A percentile compares a stretch with the other conserved stretches of the same genome.
phyloP scores from a whole-genome alignment of 1,140 invertebrate species.

The Anastrepha ludens region DNA sequence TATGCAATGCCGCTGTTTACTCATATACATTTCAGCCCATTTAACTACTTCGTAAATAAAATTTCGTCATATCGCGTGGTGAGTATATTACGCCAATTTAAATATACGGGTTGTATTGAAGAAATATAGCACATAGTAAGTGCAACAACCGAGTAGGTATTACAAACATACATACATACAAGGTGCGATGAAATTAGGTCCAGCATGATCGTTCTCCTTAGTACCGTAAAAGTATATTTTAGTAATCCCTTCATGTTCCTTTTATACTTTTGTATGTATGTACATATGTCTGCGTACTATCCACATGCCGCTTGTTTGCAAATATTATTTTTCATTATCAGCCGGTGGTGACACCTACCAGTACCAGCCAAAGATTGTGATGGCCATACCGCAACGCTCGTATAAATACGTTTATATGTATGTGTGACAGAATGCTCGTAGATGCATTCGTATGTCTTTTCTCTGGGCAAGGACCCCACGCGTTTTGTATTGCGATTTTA shows the following conservation, averaged over 20 bases:
- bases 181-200: too few relatives aligned
- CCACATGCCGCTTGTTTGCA: neutral
- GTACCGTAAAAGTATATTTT: neutral
- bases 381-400: neutral
- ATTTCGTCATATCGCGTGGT: neutral
- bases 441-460: neutral
- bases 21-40: neutral
- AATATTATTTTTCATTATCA: constrained; percentile 1
- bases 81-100: constrained; percentile 14
- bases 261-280: neutral
- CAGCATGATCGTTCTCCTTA: too few relatives aligned
- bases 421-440: neutral
- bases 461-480: neutral
- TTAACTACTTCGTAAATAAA: constrained; percentile 5
- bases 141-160: too few relatives aligned
- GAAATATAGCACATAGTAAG: neutral
- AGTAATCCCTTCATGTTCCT: neutral
- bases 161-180: too few relatives aligned
- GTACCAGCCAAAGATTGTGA: neutral
- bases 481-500: constrained; percentile 7
- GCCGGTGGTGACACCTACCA: constrained; percentile 37
- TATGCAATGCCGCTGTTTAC: neutral
- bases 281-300: neutral
- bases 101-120: neutral
- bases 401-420: neutral